Base-by-base conservation (phyloP, 2,113 vertebrate species). In the Hemicordylus capensis region DNA sequence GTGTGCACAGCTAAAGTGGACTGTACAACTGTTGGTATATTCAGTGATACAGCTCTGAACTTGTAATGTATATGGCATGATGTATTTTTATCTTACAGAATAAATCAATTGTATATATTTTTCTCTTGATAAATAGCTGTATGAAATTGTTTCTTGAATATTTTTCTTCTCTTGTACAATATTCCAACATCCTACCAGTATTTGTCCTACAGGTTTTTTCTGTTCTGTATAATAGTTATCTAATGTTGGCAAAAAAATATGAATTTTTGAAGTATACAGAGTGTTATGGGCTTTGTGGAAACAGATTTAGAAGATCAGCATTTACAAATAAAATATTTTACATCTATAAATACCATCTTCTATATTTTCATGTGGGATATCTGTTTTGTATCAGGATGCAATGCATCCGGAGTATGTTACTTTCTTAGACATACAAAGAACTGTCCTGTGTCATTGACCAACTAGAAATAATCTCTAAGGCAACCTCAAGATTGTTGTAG, bases 311-410 rank as follows among this genome's bases (percentile, higher is more conserved):
- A 97, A 98, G 96, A 97, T 97, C 96, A 96, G 97, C 97, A 99
- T 99, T 99, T 99, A 98, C 98, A 98, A 98, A 98, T 98, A 98
- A 98, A 99, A 98, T 98, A 99, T 99, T 99, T 99, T 98, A 99
- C 98, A 98, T 96, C 96, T 97, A 97, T 92, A 85, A 89, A 46
- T 34, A 19, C 2, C 10, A 56, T 80, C 24, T n/a, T 87, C 48
- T 0, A 70, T n/a, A 54, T 90, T 76, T 73, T 89, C 85, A 34
- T 91, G 88, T 31, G 22, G 72, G 58, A 56, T 17, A 26, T 26
- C 46, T 67, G 3, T 3, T 46, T 78, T 66, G n/a, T 82, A n/a
- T 2, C 28, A 14, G 77, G 61, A 8, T 31, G 26, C 24, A 69
- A 15, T 6, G 28, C 31, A 48, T 11, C 31, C 28, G 46, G 28